These are phyloP conservation scores for Hirtodrosophila alboralis DNA, from an alignment of 2,888 invertebrate species.

Conservation along the genomic window DNA sequence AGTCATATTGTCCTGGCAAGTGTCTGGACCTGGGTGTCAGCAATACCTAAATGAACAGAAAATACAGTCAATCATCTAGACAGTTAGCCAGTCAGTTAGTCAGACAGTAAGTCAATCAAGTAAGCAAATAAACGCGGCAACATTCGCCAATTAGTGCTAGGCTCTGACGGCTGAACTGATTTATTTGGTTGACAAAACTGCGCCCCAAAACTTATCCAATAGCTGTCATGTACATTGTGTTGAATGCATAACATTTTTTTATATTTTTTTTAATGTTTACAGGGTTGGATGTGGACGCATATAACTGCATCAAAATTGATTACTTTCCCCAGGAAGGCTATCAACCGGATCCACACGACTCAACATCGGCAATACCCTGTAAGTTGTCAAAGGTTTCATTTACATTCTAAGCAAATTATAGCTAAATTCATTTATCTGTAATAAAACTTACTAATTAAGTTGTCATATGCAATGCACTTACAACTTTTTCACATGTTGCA, in stretches of 20 bases:
- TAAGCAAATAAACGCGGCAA: constrained; percentile 26
- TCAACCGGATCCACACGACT: constrained; percentile 94
- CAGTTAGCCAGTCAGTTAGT: constrained; percentile 4
- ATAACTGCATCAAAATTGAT: constrained; percentile 91
- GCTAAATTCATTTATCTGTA: no score
- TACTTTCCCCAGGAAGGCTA: constrained; percentile 95
- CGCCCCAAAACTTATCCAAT: constrained; percentile 3
- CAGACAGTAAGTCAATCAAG: constrained; percentile 26
- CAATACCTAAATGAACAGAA: constrained; percentile 7
- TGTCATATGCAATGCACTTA: no score
- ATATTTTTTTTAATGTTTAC: neutral
- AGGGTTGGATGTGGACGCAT: constrained; percentile 78
- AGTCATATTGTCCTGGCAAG: constrained; percentile 7
- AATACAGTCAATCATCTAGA: constrained; percentile 14
- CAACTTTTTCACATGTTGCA: no score
- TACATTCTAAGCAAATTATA: no score
- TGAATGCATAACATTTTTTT: neutral
- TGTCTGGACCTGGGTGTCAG: neutral
- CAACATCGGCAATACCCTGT: constrained; percentile 97
- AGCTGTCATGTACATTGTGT: neutral
- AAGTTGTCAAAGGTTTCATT: constrained; percentile 85
- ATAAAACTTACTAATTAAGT: no score
- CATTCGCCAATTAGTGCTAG: constrained; percentile 26
- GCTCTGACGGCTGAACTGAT: constrained; percentile 18
- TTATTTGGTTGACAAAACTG: constrained; percentile 28